Base-by-base conservation (phyloP, 1,140 invertebrate species). In the Druon quercuslanigerum region DNA sequence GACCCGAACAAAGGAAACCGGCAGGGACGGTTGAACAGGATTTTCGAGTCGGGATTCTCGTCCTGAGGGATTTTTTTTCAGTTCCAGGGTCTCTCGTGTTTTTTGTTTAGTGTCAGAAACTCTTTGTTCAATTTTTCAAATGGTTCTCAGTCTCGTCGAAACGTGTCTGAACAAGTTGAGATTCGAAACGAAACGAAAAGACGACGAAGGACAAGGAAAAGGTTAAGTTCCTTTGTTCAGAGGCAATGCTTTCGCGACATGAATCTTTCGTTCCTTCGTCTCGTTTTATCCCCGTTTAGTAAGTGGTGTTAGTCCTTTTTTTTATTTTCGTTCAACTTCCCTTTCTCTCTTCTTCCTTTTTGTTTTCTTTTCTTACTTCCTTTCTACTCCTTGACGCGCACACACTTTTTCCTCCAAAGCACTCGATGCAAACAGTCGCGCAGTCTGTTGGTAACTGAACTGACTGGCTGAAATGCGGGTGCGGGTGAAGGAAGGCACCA, bases 401-500 rank as follows among this genome's bases (percentile, higher is more conserved):
- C 54, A 50, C 74, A 72, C 76, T 57, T 73, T 60, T 60, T 82
- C 78, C 75, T 78, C 83, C 33, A 80, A 79, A 50, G 76, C 82
- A 57, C 75, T 60, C 80, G 76, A 83, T 85, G 76, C 79, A 81
- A 86, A 79, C 84, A 80, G 74, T 87, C 82, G 81, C 84, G 84
- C 84, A 82, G 82, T 84, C 85, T 86, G 84, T 87, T 87, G 83
- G 84, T 86, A 88, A 88, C 87, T 88, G 84, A 87, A 75, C 80
- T 77, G 25, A 60, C 25, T 40, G 57, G 40, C 57, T 66, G 82
- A 79, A 72, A 51, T 74, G 77, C 57, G 46, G 72, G 70, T 75
- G 80, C 71, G 56, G 57, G 60, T 66, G 77, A 81, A 80, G 71
- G 77, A 81, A 80, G 71, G 80, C 73, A 76, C 76, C 82, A 76